Evolutionary conservation across 2,888 invertebrate species (phyloP).

Genomic region (Trichacis sp.): DNA sequence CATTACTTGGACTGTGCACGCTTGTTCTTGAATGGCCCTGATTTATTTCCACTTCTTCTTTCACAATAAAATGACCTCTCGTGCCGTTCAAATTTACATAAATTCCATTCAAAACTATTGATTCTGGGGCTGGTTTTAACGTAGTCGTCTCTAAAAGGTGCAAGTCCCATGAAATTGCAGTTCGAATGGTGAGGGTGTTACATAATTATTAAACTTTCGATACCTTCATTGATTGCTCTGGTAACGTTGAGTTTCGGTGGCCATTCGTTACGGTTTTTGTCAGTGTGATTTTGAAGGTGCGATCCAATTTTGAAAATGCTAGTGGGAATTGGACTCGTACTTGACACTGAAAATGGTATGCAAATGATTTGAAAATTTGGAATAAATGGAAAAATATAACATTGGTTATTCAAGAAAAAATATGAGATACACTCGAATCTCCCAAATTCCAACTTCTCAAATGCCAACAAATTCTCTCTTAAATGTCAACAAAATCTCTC

Average conservation of each 20-base stretch:
- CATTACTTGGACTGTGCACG: conserved; percentile 19
- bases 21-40: conserved; percentile 56
- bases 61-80: conserved; percentile 51
- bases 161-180: neutral
- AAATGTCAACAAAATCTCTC: too few species aligned
- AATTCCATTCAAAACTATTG: conserved; percentile 32
- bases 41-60: conserved; percentile 48
- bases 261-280: neutral
- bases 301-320: too few species aligned
- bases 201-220: neutral
- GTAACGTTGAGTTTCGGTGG: neutral
- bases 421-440: too few species aligned
- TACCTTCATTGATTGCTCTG: neutral
- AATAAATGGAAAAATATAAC: too few species aligned
- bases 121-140: neutral
- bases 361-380: too few species aligned
- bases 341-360: too few species aligned
- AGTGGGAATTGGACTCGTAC: too few species aligned
- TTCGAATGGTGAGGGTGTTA: too few species aligned
- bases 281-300: too few species aligned
- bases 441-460: too few species aligned
- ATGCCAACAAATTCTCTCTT: too few species aligned
- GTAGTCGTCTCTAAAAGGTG: neutral
- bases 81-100: conserved; percentile 50
- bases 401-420: too few species aligned